Conservation (phyloP, 2,888 invertebrate species). For the Pristionchus entomophagus region DNA sequence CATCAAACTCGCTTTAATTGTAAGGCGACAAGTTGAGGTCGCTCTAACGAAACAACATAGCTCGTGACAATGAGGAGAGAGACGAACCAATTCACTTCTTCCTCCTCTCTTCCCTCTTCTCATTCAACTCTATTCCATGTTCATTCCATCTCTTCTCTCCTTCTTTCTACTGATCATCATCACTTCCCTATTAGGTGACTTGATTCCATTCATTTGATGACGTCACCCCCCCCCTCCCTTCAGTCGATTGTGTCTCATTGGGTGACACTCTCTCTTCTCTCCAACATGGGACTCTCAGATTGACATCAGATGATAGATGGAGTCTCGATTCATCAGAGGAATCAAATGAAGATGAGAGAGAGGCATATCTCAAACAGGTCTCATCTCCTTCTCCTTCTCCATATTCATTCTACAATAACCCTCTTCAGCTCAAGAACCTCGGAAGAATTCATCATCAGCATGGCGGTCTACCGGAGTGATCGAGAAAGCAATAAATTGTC, state of each 20-base stretch:
- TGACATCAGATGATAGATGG: conserved; percentile 17
- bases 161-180: neutral
- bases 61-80: conserved; percentile 5
- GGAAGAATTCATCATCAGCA: neutral
- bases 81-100: neutral
- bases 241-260: neutral
- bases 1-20: neutral
- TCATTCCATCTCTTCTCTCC: conserved; percentile 4
- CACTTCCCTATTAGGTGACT: neutral
- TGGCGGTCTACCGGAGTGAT: neutral
- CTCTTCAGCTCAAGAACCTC: neutral
- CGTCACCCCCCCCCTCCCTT: neutral
- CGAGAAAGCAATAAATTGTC: no score
- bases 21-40: neutral
- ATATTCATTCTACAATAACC: neutral
- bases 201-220: neutral
- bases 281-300: conserved; percentile 19
- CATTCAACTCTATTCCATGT: neutral
- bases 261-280: neutral
- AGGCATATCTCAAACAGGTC: conserved; percentile 8
- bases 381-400: neutral
- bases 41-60: neutral
- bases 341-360: conserved; percentile 15
- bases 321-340: conserved; percentile 6
- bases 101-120: neutral